Evolutionary conservation across 2,888 invertebrate species (phyloP).

Genomic region (Campaea margaritaria): DNA sequence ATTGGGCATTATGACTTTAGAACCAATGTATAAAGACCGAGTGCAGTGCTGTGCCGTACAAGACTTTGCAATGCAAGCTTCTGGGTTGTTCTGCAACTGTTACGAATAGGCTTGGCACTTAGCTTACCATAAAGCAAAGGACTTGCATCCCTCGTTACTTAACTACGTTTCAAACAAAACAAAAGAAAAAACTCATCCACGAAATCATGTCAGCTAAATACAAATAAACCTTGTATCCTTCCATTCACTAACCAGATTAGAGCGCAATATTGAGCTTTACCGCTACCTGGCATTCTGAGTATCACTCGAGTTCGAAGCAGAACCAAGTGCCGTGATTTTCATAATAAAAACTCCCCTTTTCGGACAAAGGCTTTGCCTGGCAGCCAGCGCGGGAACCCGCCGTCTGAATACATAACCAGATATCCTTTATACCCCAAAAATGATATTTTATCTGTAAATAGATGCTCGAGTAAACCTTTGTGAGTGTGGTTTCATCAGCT

Average conservation of each 20-base stretch:
- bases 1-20: too few species aligned
- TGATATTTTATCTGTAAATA: slow-evolving; percentile 54
- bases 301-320: slow-evolving; percentile 10
- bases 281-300: slow-evolving; percentile 3
- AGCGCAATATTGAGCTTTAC: slow-evolving; percentile 3
- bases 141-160: too few species aligned
- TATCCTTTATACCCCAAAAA: slow-evolving; percentile 48
- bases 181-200: too few species aligned
- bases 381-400: slow-evolving; percentile 39
- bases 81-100: too few species aligned
- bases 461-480: slow-evolving; percentile 43
- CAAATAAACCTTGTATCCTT: not conserved
- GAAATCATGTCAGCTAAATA: too few species aligned
- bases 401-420: slow-evolving; percentile 50
- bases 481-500: slow-evolving; percentile 37
- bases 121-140: too few species aligned
- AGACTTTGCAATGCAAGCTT: too few species aligned
- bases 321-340: slow-evolving; percentile 31
- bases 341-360: slow-evolving; percentile 26
- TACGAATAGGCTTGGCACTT: too few species aligned
- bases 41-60: too few species aligned
- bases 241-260: slow-evolving; percentile 4
- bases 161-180: too few species aligned
- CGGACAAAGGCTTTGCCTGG: slow-evolving; percentile 43
- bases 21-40: too few species aligned